Conservation (phyloP, 1,140 invertebrate species). For the Drosophila jambulina region DNA sequence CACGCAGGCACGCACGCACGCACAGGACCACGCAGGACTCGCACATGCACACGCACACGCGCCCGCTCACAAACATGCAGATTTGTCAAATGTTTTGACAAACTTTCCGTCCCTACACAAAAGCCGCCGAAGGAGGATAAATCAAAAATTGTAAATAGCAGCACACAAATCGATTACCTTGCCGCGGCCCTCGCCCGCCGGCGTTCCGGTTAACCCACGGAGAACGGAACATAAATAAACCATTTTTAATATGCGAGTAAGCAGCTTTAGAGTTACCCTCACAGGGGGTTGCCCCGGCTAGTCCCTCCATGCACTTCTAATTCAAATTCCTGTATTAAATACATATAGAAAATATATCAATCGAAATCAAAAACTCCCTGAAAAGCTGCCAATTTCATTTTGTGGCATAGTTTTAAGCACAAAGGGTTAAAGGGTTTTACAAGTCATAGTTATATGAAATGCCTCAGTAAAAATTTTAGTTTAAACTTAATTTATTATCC, state of each 20-base stretch:
- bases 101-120: conserved; percentile 38
- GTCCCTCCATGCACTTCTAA: neutral
- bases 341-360: neutral
- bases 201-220: neutral
- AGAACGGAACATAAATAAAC: conserved; percentile 68
- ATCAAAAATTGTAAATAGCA: conserved; percentile 75
- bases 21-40: neutral
- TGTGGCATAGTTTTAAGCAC: neutral
- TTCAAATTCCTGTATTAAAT: neutral
- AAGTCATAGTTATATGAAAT: neutral
- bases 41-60: neutral
- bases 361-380: neutral
- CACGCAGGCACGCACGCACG: conserved; percentile 6
- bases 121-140: conserved; percentile 18
- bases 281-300: neutral
- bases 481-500: neutral
- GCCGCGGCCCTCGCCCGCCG: neutral
- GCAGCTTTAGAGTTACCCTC: conserved; percentile 46
- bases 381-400: neutral
- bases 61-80: conserved; percentile 23
- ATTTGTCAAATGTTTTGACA: conserved; percentile 46
- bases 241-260: conserved; percentile 80
- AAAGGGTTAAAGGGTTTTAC: too few species aligned
- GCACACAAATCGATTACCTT: conserved; percentile 74
- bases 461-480: neutral